phyloP scores from a whole-genome alignment of 2,797 vertebrate genomes.

The Micromesistius poutassou region DNA sequence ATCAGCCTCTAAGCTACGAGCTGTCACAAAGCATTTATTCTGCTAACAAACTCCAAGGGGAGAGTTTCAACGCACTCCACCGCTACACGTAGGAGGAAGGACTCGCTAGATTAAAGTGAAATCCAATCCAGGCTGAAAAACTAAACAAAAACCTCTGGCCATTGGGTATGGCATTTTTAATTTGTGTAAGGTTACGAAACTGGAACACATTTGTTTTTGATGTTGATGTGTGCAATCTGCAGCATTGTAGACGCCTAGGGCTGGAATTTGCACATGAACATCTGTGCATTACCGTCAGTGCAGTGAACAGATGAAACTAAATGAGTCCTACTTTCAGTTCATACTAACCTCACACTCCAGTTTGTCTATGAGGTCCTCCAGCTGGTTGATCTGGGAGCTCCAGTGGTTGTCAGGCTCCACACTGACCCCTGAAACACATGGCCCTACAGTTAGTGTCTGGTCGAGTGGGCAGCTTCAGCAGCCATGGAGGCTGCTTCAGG shows the following conservation, averaged over 20 bases:
- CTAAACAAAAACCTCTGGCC: background rate
- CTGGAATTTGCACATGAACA: background rate
- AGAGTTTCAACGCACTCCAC: too few relatives aligned
- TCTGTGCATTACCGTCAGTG: background rate
- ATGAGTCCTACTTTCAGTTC: background rate
- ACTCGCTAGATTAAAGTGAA: background rate
- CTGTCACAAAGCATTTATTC: conserved; percentile 22
- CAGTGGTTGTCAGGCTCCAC: conserved; percentile 84
- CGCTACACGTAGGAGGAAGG: too few relatives aligned
- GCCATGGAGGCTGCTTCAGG: too few relatives aligned
- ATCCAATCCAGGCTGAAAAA: background rate
- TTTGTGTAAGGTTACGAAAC: background rate
- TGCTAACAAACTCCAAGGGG: too few relatives aligned
- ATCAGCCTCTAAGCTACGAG: conserved; percentile 13
- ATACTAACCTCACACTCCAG: conserved; percentile 84
- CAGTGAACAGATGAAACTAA: background rate
- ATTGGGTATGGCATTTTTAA: background rate
- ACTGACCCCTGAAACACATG: conserved; percentile 68
- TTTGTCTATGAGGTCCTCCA: conserved; percentile 88
- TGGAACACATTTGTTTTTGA: background rate
- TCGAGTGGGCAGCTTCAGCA: too few relatives aligned
- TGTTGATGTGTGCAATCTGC: background rate
- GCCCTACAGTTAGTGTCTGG: background rate
- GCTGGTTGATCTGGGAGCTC: conserved; percentile 83
- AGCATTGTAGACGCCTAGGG: background rate